These are phyloP conservation scores for Sinopyrophorus schimmeli DNA, from an alignment of 2,888 invertebrate genomes.

Conservation along the genomic window DNA sequence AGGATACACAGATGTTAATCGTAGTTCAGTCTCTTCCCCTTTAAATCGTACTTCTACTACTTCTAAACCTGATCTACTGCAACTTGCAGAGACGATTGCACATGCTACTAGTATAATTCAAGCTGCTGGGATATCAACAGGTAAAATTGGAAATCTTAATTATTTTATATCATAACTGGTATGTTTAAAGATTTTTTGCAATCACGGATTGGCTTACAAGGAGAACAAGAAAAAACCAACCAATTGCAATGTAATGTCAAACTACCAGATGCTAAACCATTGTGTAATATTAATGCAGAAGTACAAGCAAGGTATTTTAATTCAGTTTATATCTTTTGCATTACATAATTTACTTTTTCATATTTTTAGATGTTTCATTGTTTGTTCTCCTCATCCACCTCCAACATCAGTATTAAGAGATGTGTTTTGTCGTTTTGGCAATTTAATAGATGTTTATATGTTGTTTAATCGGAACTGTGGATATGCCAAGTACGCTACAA, in stretches of 20 bases:
- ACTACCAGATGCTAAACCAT: conserved; percentile 71
- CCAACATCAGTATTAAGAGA: conserved; percentile 80
- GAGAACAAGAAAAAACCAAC: conserved; percentile 11
- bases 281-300: conserved; percentile 68
- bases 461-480: conserved; percentile 89
- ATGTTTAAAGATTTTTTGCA: conserved; percentile 15
- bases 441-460: conserved; percentile 87
- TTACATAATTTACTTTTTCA: neutral
- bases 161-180: neutral
- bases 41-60: conserved; percentile 1
- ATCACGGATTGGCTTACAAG: conserved; percentile 5
- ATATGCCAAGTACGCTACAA: conserved; percentile 83
- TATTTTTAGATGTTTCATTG: conserved; percentile 62
- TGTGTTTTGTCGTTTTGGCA: conserved; percentile 88
- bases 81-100: conserved; percentile 74
- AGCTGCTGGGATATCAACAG: conserved; percentile 59
- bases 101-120: conserved; percentile 76
- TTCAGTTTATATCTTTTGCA: conserved; percentile 7
- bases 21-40: conserved; percentile 5
- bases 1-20: conserved; percentile 9
- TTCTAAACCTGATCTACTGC: conserved; percentile 59
- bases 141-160: conserved; percentile 32
- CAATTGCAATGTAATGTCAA: conserved; percentile 60
- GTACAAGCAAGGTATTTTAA: conserved; percentile 62
- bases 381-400: conserved; percentile 68